Percentiles rank a stretch among this genome's conserved stretches.
Conservation (phyloP, 92 coral and sea anemone species). For the Porites lobata region DNA sequence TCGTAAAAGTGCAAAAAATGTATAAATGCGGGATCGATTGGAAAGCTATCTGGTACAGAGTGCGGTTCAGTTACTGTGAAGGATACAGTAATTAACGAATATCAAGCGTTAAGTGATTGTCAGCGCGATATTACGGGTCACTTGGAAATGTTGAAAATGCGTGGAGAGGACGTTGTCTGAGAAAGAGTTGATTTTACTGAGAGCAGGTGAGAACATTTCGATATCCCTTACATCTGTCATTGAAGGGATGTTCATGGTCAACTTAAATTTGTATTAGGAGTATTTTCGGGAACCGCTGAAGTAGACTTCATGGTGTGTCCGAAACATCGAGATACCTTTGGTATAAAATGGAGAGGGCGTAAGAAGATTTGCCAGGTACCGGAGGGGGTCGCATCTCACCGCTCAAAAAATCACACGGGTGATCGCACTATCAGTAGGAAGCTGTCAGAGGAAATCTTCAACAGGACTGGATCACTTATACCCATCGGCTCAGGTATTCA, state of each 20-base stretch:
- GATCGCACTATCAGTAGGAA: slow-evolving; percentile 9
- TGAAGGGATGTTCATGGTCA: too few relatives aligned
- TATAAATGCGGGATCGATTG: not conserved
- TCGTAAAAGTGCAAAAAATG: too few relatives aligned
- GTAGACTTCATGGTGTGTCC: not conserved
- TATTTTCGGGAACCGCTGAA: not conserved
- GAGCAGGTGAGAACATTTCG: slow-evolving; percentile 24
- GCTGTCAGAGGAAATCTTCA: not conserved
- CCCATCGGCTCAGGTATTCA: too few relatives aligned
- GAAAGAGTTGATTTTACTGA: slow-evolving; percentile 26
- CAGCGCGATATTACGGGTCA: slow-evolving; percentile 31
- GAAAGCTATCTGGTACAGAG: slow-evolving; percentile 11
- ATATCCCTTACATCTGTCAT: not conserved
- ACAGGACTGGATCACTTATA: too few relatives aligned
- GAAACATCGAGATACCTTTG: slow-evolving; percentile 4
- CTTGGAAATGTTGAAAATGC: slow-evolving; percentile 29
- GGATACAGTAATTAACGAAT: not conserved
- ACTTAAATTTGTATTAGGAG: not conserved
- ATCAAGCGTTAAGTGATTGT: slow-evolving; percentile 6
- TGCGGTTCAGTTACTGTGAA: slow-evolving; percentile 1
- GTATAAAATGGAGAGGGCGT: slow-evolving; percentile 1
- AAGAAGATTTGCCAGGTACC: slow-evolving; percentile 14
- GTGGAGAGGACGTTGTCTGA: slow-evolving; percentile 5
- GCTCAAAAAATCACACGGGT: not conserved
- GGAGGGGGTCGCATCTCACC: slow-evolving; percentile 1